phyloP scores from a whole-genome alignment of 2,113 vertebrate genomes.

The Phrynosoma blainvillii region DNA sequence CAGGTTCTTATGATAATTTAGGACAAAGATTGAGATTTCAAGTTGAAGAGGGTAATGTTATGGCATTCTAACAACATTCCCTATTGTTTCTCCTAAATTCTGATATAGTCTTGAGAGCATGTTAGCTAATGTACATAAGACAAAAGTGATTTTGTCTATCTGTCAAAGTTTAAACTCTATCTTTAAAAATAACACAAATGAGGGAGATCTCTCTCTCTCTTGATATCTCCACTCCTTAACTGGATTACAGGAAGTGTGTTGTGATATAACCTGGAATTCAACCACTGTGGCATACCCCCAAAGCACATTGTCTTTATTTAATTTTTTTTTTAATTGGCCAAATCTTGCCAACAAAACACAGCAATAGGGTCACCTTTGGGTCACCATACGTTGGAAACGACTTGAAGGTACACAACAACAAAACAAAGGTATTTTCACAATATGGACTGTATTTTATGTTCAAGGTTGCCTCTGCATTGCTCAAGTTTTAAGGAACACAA shows the following conservation, averaged over 20 bases:
- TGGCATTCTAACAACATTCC: background rate
- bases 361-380: too few species aligned
- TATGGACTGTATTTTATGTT: too few species aligned
- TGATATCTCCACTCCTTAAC: background rate
- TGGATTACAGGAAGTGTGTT: background rate
- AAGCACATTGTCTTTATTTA: background rate
- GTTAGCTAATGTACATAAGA: background rate
- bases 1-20: background rate
- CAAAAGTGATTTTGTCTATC: background rate
- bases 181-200: background rate
- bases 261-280: background rate
- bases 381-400: too few species aligned
- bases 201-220: background rate
- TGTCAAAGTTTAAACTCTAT: background rate
- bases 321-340: too few species aligned
- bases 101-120: background rate
- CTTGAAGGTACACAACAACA: too few species aligned
- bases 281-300: background rate
- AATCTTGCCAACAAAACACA: too few species aligned
- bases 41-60: background rate
- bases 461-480: too few species aligned
- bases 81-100: background rate
- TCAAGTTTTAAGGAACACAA: too few species aligned
- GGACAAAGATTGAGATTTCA: background rate
- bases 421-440: too few species aligned